Base-by-base conservation (phyloP, 1,140 invertebrate genomes). In the Mercenaria mercenaria region DNA sequence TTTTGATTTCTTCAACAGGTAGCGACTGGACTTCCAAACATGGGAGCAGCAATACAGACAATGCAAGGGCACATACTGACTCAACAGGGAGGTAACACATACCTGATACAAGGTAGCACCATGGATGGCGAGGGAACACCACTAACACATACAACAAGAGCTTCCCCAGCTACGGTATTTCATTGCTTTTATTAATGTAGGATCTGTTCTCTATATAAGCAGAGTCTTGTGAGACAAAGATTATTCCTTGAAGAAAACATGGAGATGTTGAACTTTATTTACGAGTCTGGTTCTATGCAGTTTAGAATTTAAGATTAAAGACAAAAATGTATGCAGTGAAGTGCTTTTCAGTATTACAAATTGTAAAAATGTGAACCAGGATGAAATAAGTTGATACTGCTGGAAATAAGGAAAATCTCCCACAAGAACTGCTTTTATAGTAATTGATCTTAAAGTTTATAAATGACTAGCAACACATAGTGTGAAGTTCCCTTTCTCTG, bases 131-230 rank as follows among this genome's bases (percentile, higher is more conserved):
- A 96, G 69, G 96, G 96, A 6, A 95, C 96, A 67, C 95, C 96
- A 95, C 97, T 98, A 94, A 97, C 97, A 92, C 97, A 98, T 96
- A 98, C 98, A 91, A 98, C 98, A 94, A 97, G 98, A 95, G 98
- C 98, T 93, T 98, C 98, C 93, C 98, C 98, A 93, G 98, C 98
- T 93, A 98, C 98, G 95, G 98, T 98, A 97, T 98, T 97, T 97
- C 3, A 29, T 64, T 64, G n/a, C 26, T 64, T 29, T 74, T 39
- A 74, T 47, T 39, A 39, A 74, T 29, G 11, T 56, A 10, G 26
- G 59, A 64, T 64, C n/a, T 64, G n/a, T 64, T 64, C 59, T n/a
- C 26, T 64, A n/a, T 64, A 8, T 20, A 56, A 56, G 52, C 52
- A 56, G 52, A 20, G 6, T 20, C 52, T 56, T 56, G 52, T 56